Evolutionary conservation across 2,888 invertebrate genomes (phyloP).

Genomic region (Phymatocera aterrima): DNA sequence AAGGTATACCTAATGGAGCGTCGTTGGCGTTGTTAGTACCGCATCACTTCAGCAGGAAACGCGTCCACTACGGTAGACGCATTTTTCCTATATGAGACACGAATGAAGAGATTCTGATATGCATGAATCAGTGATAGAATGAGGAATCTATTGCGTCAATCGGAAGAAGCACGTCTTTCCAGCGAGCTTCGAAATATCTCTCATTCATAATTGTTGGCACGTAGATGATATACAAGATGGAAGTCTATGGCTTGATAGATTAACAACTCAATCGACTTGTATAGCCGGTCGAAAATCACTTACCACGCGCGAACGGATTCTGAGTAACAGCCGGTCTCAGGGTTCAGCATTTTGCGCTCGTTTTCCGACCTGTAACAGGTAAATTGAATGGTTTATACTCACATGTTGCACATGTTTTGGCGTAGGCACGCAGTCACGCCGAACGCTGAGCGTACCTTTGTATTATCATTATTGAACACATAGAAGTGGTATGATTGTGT

Average conservation of each 20-base stretch:
- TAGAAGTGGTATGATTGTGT: background rate
- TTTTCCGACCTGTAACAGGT: conserved; percentile 70
- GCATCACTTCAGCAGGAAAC: no score
- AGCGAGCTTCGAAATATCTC: no score
- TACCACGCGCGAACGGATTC: conserved; percentile 73
- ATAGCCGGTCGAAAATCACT: conserved; percentile 56
- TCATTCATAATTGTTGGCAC: no score
- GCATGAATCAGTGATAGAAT: no score
- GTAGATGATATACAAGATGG: no score
- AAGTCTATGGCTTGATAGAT: background rate
- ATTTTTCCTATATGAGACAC: no score
- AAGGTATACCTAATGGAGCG: background rate
- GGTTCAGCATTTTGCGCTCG: conserved; percentile 73
- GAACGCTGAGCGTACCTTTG: background rate
- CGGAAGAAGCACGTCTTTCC: no score
- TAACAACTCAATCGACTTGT: background rate
- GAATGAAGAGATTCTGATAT: no score
- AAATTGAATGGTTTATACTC: background rate
- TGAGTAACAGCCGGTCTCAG: conserved; percentile 71
- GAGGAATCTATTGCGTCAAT: no score
- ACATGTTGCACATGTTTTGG: background rate
- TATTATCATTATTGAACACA: no score
- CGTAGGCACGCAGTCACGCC: background rate
- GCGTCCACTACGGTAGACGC: no score
- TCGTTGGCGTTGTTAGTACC: background rate